A percentile compares a stretch with the other conserved stretches of the same genome.
Evolutionary conservation across 2,888 invertebrate species (phyloP).

Genomic region (Ryuthela nishihirai): DNA sequence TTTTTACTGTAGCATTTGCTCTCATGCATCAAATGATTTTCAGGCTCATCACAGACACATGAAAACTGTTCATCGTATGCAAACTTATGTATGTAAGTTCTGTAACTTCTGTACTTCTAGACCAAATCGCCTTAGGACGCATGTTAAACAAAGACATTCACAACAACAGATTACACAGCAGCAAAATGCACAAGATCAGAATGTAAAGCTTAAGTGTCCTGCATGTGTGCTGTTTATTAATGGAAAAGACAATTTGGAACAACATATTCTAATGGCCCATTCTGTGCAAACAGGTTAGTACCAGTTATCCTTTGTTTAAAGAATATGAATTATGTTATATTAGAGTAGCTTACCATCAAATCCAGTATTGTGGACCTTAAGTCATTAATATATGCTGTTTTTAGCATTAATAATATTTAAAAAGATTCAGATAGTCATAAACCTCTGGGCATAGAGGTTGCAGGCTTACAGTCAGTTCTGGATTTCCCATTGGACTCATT

Average conservation of each 20-base stretch:
- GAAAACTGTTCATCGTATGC: slow-evolving; percentile 41
- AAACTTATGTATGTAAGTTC: slow-evolving; percentile 41
- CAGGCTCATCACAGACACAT: slow-evolving; percentile 42
- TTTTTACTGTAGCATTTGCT: slow-evolving; percentile 42
- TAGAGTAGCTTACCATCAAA: no score
- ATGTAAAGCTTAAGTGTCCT: slow-evolving; percentile 40
- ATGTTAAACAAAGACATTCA: slow-evolving; percentile 42
- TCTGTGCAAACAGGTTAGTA: slow-evolving; percentile 42
- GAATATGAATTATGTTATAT: no score
- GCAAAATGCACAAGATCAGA: no score
- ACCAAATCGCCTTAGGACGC: slow-evolving; percentile 37
- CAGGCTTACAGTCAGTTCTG: no score
- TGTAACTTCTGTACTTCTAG: slow-evolving; percentile 41
- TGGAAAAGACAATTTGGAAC: slow-evolving; percentile 41
- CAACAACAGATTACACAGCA: no score
- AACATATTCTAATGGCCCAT: slow-evolving; percentile 42
- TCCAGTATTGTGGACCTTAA: no score
- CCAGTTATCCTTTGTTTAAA: no score
- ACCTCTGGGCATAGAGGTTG: no score
- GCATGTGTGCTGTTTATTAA: slow-evolving; percentile 42
- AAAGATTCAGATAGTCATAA: no score
- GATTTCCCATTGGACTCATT: no score
- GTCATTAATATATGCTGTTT: no score
- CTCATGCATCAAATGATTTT: slow-evolving; percentile 36
- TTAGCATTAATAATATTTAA: no score